Evolutionary conservation across 2,113 vertebrate genomes (phyloP).

Genomic region (Triplophysa dalaica): DNA sequence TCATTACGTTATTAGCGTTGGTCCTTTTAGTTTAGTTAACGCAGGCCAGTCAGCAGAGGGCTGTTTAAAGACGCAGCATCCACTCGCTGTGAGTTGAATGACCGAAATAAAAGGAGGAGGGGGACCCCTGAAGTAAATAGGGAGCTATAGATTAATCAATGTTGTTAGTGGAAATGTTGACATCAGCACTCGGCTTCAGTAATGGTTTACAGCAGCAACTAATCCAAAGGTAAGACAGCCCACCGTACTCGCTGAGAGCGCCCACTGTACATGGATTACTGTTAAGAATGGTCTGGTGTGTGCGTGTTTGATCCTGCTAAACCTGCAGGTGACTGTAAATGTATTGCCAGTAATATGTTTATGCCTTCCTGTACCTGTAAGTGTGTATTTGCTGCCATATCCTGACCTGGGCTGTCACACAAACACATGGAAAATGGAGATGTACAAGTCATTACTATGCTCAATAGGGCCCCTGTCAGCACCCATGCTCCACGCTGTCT

Average conservation of each 20-base stretch:
- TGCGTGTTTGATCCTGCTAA: not conserved
- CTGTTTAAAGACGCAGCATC: conserved; percentile 31
- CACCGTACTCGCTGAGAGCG: conserved; percentile 36
- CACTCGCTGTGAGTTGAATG: conserved; percentile 9
- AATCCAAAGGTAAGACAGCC: conserved; percentile 52
- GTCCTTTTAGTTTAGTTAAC: not conserved
- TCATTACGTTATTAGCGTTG: too few species aligned
- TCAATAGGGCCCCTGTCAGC: conserved; percentile 72
- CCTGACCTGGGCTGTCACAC: conserved; percentile 40
- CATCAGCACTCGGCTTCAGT: conserved; percentile 50
- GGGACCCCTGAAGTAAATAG: conserved; percentile 47
- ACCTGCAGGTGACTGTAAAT: not conserved
- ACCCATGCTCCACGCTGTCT: conserved; percentile 70
- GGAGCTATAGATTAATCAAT: conserved; percentile 61
- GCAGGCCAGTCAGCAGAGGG: not conserved
- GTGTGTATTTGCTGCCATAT: conserved; percentile 1
- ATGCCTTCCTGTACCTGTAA: not conserved
- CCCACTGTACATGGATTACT: conserved; percentile 46
- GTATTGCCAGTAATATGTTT: not conserved
- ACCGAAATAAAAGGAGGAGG: conserved; percentile 10
- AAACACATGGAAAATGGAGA: conserved; percentile 66
- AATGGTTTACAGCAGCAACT: conserved; percentile 51
- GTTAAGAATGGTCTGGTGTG: not conserved
- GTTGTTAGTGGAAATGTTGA: conserved; percentile 73
- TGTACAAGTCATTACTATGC: conserved; percentile 66